Evolutionary conservation across 2,797 vertebrate species (phyloP).

Genomic region (Carduelis carduelis): DNA sequence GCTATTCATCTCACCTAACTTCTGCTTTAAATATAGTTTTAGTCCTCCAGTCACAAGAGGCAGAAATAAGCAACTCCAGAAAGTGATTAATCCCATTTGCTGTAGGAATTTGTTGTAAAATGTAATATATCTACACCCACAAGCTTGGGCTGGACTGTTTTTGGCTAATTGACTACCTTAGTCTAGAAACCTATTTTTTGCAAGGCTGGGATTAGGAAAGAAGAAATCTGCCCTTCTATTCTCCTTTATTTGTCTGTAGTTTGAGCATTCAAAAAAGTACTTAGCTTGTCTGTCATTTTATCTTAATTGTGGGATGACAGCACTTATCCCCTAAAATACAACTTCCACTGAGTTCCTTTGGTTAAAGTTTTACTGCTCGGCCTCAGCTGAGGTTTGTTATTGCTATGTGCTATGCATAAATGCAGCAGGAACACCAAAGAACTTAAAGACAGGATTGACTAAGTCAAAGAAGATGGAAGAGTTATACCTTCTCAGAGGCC

Average conservation of each 20-base stretch:
- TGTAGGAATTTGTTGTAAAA: neutral
- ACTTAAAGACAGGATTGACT: neutral
- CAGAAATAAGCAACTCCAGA: neutral
- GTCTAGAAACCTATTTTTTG: neutral
- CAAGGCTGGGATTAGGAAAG: neutral
- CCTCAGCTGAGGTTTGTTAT: neutral
- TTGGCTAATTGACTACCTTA: neutral
- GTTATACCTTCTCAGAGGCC: neutral
- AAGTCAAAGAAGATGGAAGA: neutral
- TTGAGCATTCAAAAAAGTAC: neutral
- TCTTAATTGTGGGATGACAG: neutral
- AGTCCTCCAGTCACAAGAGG: neutral
- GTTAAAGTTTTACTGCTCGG: neutral
- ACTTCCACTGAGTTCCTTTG: neutral
- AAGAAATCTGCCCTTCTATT: neutral
- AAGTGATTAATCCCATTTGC: neutral
- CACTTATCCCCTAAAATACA: neutral
- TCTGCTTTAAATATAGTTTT: neutral
- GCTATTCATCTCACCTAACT: neutral
- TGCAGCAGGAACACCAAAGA: neutral
- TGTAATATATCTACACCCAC: neutral
- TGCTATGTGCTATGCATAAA: neutral
- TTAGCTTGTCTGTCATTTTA: neutral
- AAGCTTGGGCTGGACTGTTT: neutral
- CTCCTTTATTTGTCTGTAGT: neutral